These are phyloP conservation scores for Ametastegia equiseti DNA, from an alignment of 2,888 invertebrate genomes.

Conservation along the genomic window DNA sequence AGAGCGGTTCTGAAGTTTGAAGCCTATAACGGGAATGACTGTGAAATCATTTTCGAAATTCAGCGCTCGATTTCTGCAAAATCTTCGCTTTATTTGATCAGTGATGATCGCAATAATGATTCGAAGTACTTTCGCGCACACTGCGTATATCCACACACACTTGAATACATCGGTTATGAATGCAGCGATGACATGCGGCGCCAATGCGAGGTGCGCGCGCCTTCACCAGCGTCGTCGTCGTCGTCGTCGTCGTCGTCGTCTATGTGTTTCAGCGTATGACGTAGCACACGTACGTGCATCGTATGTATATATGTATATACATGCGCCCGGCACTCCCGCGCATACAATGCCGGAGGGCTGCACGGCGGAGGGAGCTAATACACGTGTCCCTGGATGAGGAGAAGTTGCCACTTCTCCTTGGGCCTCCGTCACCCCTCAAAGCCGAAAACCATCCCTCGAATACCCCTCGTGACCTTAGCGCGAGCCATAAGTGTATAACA, in stretches of 20 bases:
- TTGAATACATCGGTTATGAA: not conserved
- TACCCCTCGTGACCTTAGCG: constrained; percentile 28
- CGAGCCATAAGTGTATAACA: not conserved
- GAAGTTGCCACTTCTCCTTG: constrained; percentile 24
- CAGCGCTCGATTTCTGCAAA: no score
- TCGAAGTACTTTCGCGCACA: not conserved
- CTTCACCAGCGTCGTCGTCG: not conserved
- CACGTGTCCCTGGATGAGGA: constrained; percentile 18
- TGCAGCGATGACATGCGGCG: not conserved
- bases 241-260: no score
- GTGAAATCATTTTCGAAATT: no score
- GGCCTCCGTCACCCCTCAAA: constrained; percentile 8
- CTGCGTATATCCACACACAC: not conserved
- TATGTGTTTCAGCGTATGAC: not conserved
- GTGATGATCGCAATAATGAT: not conserved
- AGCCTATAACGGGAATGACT: no score
- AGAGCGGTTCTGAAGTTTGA: no score
- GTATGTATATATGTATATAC: not conserved
- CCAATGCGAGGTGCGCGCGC: constrained; percentile 34
- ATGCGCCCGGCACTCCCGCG: constrained; percentile 11
- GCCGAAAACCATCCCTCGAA: constrained; percentile 26
- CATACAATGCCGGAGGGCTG: not conserved
- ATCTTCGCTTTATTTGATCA: no score
- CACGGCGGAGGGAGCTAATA: constrained; percentile 8
- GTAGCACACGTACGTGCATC: not conserved